These are phyloP conservation scores for Octodon degus DNA, from an alignment of 2,113 vertebrate genomes.

Conservation along the genomic window DNA sequence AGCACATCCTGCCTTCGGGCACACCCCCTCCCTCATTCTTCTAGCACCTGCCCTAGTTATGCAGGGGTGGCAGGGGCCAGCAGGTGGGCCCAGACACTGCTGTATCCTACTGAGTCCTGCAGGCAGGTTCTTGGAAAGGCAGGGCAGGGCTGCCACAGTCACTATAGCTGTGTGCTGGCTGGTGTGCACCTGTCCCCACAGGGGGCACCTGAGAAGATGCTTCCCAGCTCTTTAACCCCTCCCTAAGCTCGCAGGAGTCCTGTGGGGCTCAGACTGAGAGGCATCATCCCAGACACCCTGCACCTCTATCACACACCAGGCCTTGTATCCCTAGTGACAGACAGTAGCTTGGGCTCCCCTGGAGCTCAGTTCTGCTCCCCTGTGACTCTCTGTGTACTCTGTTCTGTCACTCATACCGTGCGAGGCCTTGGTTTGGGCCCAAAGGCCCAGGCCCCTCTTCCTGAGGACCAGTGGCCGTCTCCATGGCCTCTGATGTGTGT, in stretches of 20 bases:
- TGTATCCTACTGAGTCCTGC: neutral
- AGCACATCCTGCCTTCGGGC: neutral
- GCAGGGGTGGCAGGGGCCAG: no score
- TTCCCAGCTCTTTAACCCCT: neutral
- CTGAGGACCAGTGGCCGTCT: no score
- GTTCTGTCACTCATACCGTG: accelerated
- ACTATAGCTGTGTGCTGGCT: neutral
- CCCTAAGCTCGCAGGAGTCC: accelerated
- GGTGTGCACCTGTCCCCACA: neutral
- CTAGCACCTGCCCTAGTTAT: neutral
- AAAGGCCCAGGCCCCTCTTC: accelerated
- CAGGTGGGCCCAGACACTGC: accelerated
- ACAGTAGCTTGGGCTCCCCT: accelerated
- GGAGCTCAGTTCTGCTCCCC: neutral
- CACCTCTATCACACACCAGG: neutral
- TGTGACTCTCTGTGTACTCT: accelerated
- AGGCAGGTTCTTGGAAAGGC: neutral
- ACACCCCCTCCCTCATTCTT: neutral
- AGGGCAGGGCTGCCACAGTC: neutral
- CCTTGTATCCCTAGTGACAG: accelerated
- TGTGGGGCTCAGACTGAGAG: neutral
- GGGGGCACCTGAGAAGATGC: neutral
- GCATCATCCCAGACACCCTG: neutral
- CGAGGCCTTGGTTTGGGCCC: neutral
- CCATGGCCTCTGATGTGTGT: no score